Evolutionary conservation across 1,140 invertebrate genomes (phyloP).

Genomic region (Zophobas atratus): DNA sequence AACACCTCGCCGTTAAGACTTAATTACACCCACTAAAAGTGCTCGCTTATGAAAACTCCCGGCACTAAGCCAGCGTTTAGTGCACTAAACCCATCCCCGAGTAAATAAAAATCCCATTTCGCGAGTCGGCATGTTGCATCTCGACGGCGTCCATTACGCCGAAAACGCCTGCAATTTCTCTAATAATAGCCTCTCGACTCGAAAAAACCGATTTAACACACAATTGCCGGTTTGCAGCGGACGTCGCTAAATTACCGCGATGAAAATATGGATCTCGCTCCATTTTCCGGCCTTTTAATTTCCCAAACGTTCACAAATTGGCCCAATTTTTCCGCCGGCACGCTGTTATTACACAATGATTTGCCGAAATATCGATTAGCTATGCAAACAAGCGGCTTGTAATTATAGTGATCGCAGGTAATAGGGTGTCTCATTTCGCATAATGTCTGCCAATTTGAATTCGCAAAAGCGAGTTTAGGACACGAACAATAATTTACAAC

Average conservation of each 20-base stretch:
- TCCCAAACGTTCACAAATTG: conserved; percentile 7
- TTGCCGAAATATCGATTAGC: conserved; percentile 18
- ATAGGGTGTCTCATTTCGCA: conserved; percentile 40
- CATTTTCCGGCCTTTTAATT: conserved; percentile 39
- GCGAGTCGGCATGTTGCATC: neutral
- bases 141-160: neutral
- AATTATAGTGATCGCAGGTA: conserved; percentile 34
- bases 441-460: conserved; percentile 41
- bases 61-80: no score
- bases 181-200: conserved; percentile 24
- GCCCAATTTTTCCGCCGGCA: conserved; percentile 14
- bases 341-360: conserved; percentile 23
- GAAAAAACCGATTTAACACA: conserved; percentile 30
- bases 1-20: no score
- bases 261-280: conserved; percentile 16
- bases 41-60: no score
- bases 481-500: conserved; percentile 34
- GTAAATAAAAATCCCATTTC: neutral
- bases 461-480: conserved; percentile 28
- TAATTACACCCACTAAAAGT: no score
- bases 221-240: conserved; percentile 31
- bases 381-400: conserved; percentile 23
- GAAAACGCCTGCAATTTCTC: conserved; percentile 11
- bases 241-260: conserved; percentile 35
- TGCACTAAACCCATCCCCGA: no score